Base-by-base conservation (phyloP, 2,113 vertebrate species). In the Dolichotis patagonum region DNA sequence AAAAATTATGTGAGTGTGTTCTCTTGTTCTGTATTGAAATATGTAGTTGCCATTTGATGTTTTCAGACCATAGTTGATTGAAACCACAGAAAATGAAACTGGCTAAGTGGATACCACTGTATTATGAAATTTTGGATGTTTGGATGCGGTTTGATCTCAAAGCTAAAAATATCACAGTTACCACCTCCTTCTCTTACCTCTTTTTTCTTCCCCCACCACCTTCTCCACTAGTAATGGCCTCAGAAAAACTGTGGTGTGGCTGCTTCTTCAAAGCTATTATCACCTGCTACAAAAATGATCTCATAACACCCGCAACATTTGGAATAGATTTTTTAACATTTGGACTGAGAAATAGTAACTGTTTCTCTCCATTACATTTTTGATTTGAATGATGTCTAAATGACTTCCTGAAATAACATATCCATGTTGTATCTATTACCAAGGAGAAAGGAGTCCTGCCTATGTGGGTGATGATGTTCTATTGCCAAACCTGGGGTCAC, bases 321-420 rank as follows among this genome's bases (percentile, higher is more conserved):
- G 35, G 22, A 73, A 91, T 52, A 52, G 49, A 52, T 20, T 56
- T 54, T 67, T 91, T 97, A 91, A 7, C 56, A 41, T 17, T 92
- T 88, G 30, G 41, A 32, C 49, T 88, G 88, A 54, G 32, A 96
- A 95, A 88, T 41, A 88, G 58, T 92, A 95, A 96, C 19, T 58
- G 30, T 4, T 12, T 80, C 91, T 95, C 11, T 92, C 30, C 88
- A 22, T 78, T 95, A 35, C 78, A 49, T 86, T 24, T 86, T 93
- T 84, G 65, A 88, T 46, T 88, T 92, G 46, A 95, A 71, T 75
- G 75, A 85, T 80, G 24, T 87, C 67, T 94, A 81, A 85, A 4
- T 56, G 22, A 69, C 43, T 95, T 86, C 49, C 69, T 95, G 78
- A 96, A 93, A 80, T 90, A 94, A 96, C 82, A 85, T 69, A 83